Evolutionary conservation across 2,888 invertebrate species (phyloP).

Genomic region (Onthophagus sagittarius): DNA sequence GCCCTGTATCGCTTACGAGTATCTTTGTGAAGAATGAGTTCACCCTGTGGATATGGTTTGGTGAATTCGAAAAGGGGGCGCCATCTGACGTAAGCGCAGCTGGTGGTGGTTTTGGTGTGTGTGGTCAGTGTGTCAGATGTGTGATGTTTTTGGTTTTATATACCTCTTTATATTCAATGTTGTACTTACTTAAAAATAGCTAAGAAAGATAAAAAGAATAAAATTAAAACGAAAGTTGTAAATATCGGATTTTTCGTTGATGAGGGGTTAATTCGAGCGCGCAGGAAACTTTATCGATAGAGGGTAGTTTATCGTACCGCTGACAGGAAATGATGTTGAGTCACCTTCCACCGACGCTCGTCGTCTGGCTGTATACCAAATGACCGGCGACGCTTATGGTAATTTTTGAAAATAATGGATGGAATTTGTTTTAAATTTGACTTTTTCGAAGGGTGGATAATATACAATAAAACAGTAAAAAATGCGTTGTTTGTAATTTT

Average conservation of each 20-base stretch:
- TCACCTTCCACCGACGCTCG: constrained; percentile 28
- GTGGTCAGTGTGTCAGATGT: neutral
- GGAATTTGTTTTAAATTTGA: neutral
- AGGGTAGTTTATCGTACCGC: constrained; percentile 33
- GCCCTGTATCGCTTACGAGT: neutral
- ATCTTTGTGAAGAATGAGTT: neutral
- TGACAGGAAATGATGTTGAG: constrained; percentile 37
- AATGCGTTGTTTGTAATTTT: too few species aligned
- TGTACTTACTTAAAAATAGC: too few species aligned
- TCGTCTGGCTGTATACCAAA: neutral
- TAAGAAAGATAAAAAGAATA: neutral
- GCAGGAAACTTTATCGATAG: constrained; percentile 35
- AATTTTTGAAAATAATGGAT: neutral
- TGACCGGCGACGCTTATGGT: neutral
- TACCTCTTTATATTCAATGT: too few species aligned
- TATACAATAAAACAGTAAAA: neutral
- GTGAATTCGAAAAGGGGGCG: neutral
- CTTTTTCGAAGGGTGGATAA: neutral
- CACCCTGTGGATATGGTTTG: neutral
- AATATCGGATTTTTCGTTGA: neutral
- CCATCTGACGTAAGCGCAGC: neutral
- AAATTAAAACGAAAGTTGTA: neutral
- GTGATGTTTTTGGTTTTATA: neutral
- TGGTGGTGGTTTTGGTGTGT: neutral
- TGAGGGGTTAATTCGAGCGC: neutral